Percentiles rank a stretch among this genome's conserved stretches.
These are phyloP conservation scores for Furcula furcula DNA, from an alignment of 2,888 invertebrate genomes.

Conservation along the genomic window DNA sequence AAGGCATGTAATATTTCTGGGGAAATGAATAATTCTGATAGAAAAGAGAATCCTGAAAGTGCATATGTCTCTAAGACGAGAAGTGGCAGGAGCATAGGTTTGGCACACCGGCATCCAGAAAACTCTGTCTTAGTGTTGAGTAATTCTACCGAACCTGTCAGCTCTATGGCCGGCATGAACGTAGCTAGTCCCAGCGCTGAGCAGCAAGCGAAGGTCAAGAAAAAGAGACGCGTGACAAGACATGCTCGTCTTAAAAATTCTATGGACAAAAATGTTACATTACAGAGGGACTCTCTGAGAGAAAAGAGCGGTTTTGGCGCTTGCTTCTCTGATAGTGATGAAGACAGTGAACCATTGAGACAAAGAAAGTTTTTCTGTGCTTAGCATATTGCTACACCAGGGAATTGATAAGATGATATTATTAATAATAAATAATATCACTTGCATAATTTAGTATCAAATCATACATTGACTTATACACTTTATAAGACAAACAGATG, in stretches of 20 bases:
- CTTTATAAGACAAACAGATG: too few species aligned
- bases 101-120: slow-evolving; percentile 43
- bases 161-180: slow-evolving; percentile 57
- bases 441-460: too few species aligned
- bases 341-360: slow-evolving; percentile 60
- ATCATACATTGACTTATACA: too few species aligned
- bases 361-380: slow-evolving; percentile 63
- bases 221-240: slow-evolving; percentile 34
- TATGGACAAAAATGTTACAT: slow-evolving; percentile 37
- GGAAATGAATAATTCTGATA: slow-evolving; percentile 46
- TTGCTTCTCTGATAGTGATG: slow-evolving; percentile 73
- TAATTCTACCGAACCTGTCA: slow-evolving; percentile 54
- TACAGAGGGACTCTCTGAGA: slow-evolving; percentile 48
- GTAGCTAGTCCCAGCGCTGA: slow-evolving; percentile 39
- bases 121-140: slow-evolving; percentile 55
- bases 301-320: slow-evolving; percentile 67
- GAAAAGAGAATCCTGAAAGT: slow-evolving; percentile 56
- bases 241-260: slow-evolving; percentile 39
- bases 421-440: too few species aligned
- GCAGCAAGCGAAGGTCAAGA: slow-evolving; percentile 19
- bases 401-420: slow-evolving; percentile 1
- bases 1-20: slow-evolving; percentile 37
- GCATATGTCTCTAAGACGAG: slow-evolving; percentile 50
- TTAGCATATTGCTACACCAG: slow-evolving; percentile 5
- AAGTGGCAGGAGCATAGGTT: slow-evolving; percentile 55